Percentiles rank a stretch among this genome's conserved stretches.
Conservation (phyloP, 2,888 invertebrate species). For the Epinotia brunnichana region DNA sequence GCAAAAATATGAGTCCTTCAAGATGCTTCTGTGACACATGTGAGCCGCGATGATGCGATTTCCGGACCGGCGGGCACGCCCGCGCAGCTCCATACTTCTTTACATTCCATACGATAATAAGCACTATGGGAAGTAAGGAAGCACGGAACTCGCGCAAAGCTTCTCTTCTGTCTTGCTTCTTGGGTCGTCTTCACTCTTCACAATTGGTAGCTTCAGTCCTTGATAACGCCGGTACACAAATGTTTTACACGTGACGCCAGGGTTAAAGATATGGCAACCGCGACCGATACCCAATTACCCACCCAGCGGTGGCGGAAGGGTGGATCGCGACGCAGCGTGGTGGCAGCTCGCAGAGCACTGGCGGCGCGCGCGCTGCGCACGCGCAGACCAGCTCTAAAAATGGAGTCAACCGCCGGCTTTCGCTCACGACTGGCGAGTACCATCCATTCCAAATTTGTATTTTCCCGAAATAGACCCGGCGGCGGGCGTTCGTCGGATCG, state of each 20-base stretch:
- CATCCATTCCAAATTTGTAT: constrained; percentile 91
- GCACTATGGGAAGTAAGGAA: constrained; percentile 98
- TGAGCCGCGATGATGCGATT: constrained; percentile 57
- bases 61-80: constrained; percentile 71
- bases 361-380: constrained; percentile 77
- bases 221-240: constrained; percentile 12
- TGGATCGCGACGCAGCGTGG: constrained; percentile 77
- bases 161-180: constrained; percentile 47
- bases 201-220: constrained; percentile 27
- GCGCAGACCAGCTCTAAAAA: constrained; percentile 84
- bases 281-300: constrained; percentile 56
- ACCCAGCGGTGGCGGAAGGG: constrained; percentile 60
- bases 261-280: constrained; percentile 54
- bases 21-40: constrained; percentile 59
- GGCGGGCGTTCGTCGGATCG: constrained; percentile 82
- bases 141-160: constrained; percentile 93
- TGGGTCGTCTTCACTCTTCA: constrained; percentile 64
- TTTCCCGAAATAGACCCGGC: constrained; percentile 89
- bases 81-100: constrained; percentile 96
- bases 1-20: constrained; percentile 53
- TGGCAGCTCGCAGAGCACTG: constrained; percentile 79
- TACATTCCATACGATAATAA: constrained; percentile 96
- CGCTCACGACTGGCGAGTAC: constrained; percentile 81
- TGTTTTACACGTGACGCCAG: constrained; percentile 59
- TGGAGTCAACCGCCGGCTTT: constrained; percentile 82